phyloP scores from a whole-genome alignment of 2,113 vertebrate genomes.

The Cervus canadensis region DNA sequence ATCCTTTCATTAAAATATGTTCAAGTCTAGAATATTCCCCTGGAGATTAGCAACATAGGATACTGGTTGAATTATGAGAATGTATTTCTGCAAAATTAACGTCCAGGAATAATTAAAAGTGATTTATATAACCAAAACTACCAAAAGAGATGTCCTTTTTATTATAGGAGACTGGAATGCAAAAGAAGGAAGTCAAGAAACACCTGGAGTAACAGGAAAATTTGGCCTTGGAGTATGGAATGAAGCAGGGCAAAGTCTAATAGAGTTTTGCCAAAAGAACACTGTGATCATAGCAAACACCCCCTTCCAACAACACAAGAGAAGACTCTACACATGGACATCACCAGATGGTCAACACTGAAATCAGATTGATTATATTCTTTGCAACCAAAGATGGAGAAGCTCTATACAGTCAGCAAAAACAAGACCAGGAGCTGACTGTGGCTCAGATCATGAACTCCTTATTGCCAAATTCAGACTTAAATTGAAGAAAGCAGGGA shows the following conservation, averaged over 20 bases:
- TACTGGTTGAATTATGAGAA: not conserved
- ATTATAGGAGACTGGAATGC: not conserved
- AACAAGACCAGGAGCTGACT: not conserved
- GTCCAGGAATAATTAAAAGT: slow-evolving; percentile 30
- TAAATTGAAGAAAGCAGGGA: not conserved
- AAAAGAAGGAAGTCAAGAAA: not conserved
- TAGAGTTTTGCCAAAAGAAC: not conserved
- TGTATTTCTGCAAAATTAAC: slow-evolving; percentile 35
- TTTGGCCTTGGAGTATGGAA: not conserved
- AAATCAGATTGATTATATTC: not conserved
- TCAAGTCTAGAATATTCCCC: not conserved
- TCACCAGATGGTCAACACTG: not conserved
- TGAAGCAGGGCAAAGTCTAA: not conserved
- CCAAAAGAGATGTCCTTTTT: not conserved
- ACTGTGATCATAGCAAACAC: not conserved
- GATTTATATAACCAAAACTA: slow-evolving; percentile 19
- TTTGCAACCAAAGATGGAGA: not conserved
- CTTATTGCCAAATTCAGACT: not conserved
- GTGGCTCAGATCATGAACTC: not conserved
- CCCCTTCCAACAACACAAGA: not conserved
- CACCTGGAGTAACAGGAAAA: not conserved
- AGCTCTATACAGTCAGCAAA: not conserved
- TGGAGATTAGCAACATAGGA: not conserved
- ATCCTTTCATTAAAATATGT: not conserved
- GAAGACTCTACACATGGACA: not conserved